phyloP scores from a whole-genome alignment of 2,888 invertebrate species.

The Bruchidius siliquastri region DNA sequence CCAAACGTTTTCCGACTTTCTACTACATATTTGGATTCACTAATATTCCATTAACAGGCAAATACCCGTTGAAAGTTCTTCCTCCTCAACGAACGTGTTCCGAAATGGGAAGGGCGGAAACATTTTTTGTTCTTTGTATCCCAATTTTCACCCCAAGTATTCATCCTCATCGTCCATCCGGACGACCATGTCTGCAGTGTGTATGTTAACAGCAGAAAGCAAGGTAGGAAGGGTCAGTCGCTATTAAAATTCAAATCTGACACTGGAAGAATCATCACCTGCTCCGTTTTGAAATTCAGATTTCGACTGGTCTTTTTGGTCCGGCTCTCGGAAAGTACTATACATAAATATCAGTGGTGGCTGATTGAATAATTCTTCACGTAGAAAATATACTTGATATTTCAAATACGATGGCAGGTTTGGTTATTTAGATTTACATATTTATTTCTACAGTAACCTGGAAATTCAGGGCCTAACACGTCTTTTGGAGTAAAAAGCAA shows the following conservation, averaged over 20 bases:
- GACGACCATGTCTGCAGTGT: background rate
- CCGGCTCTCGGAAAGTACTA: background rate
- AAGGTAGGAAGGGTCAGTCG: background rate
- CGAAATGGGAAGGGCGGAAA: too few relatives aligned
- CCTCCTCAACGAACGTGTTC: too few relatives aligned
- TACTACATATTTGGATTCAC: too few relatives aligned
- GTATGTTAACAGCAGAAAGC: background rate
- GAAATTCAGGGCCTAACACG: too few relatives aligned
- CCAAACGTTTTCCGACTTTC: too few relatives aligned
- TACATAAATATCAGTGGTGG: background rate
- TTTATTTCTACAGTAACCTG: background rate
- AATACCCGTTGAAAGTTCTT: too few relatives aligned
- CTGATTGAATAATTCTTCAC: background rate
- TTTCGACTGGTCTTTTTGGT: background rate
- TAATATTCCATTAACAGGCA: too few relatives aligned
- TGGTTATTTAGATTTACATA: background rate
- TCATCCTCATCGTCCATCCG: background rate
- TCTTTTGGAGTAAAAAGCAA: too few relatives aligned
- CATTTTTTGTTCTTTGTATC: too few relatives aligned
- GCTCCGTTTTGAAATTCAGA: background rate
- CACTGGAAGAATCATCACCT: background rate
- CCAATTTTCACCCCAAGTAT: too few relatives aligned
- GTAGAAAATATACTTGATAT: background rate
- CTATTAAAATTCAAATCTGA: background rate
- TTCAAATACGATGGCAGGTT: background rate